These are phyloP conservation scores for Apeira syringaria DNA, from an alignment of 2,888 invertebrate species.

Conservation along the genomic window DNA sequence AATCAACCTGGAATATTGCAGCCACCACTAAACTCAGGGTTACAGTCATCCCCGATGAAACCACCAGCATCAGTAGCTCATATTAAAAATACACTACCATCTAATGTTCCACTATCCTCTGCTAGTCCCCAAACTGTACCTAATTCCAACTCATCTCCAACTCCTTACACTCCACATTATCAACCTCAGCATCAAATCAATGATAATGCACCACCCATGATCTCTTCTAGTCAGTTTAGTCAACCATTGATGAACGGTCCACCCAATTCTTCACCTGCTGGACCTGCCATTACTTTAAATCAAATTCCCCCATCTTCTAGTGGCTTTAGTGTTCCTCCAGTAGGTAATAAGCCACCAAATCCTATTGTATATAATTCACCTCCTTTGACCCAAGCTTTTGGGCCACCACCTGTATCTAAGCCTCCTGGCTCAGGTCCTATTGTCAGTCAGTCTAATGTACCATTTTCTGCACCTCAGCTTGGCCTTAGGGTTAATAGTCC, in stretches of 20 bases:
- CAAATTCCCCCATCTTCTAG: conserved; percentile 43
- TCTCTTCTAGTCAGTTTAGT: conserved; percentile 70
- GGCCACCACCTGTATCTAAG: conserved; percentile 26
- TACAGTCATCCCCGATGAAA: conserved; percentile 58
- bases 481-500: conserved; percentile 58
- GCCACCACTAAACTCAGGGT: conserved; percentile 44
- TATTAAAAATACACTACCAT: conserved; percentile 41
- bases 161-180: conserved; percentile 50
- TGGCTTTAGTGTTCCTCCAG: conserved; percentile 38
- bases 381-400: conserved; percentile 22
- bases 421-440: conserved; percentile 28
- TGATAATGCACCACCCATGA: conserved; percentile 71
- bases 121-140: conserved; percentile 34
- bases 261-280: conserved; percentile 21
- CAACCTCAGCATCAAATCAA: conserved; percentile 63
- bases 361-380: conserved; percentile 16
- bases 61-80: conserved; percentile 34
- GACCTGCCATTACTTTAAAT: conserved; percentile 27
- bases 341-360: conserved; percentile 13
- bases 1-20: conserved; percentile 63
- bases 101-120: conserved; percentile 47
- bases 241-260: conserved; percentile 69
- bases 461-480: conserved; percentile 43
- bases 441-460: conserved; percentile 50
- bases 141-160: conserved; percentile 39